Evolutionary conservation across 2,888 invertebrate genomes (phyloP).

Genomic region (Stratiomys singularior): DNA sequence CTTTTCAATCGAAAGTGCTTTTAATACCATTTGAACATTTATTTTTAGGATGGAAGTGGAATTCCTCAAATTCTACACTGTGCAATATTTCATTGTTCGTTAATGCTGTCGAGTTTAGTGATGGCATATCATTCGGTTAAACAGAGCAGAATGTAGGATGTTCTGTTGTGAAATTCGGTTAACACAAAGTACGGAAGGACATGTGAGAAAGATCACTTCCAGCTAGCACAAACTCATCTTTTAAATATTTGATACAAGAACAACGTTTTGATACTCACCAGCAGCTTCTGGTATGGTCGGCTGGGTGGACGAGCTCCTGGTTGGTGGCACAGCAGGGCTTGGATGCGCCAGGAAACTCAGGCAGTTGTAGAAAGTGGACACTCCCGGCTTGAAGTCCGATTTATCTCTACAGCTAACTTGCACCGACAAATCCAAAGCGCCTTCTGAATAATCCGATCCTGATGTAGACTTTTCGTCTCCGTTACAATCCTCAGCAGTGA

Average conservation of each 20-base stretch:
- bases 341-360: neutral
- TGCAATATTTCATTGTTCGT: slow-evolving; percentile 40
- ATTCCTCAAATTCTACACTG: slow-evolving; percentile 45
- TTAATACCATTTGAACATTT: slow-evolving; percentile 22
- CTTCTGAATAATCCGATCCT: slow-evolving; percentile 56
- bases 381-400: slow-evolving; percentile 51
- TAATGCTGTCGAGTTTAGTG: slow-evolving; percentile 24
- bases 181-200: neutral
- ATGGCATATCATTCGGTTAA: neutral
- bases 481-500: slow-evolving; percentile 46
- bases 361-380: slow-evolving; percentile 2
- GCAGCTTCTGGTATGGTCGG: neutral
- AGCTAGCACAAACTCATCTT: neutral
- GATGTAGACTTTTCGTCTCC: slow-evolving; percentile 51
- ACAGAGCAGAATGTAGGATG: neutral
- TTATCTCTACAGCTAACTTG: slow-evolving; percentile 56
- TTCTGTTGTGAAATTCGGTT: neutral
- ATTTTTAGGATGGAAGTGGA: slow-evolving; percentile 46
- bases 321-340: neutral
- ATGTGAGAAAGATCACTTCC: neutral
- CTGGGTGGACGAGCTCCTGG: neutral
- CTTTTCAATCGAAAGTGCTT: slow-evolving; percentile 30
- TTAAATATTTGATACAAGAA: neutral
- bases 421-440: slow-evolving; percentile 70
- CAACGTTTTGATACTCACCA: neutral